These are phyloP conservation scores for Lasioglossum albipes DNA, from an alignment of 1,140 invertebrate genomes.

Conservation along the genomic window DNA sequence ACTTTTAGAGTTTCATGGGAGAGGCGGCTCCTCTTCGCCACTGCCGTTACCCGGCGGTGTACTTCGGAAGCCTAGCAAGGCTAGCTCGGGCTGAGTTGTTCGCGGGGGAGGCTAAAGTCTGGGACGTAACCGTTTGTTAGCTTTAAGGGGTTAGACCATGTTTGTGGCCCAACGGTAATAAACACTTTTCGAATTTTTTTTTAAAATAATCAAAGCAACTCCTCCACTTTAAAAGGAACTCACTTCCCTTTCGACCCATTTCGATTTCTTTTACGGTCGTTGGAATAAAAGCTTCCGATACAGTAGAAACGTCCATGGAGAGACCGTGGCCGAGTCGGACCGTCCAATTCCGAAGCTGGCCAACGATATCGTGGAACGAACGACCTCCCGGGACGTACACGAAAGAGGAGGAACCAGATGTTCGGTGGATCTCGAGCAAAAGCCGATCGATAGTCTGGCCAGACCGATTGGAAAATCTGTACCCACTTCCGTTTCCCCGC, in stretches of 20 bases:
- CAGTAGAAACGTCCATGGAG: neutral
- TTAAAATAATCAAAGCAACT: no score
- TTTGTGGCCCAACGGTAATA: no score
- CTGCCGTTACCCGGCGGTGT: constrained; percentile 32
- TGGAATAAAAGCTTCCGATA: no score
- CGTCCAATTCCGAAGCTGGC: neutral
- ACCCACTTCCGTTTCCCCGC: neutral
- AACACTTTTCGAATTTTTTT: no score
- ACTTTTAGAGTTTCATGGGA: constrained; percentile 51
- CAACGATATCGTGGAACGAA: neutral
- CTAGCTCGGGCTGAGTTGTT: constrained; percentile 12
- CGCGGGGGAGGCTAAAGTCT: constrained; percentile 30
- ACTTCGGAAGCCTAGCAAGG: constrained; percentile 35
- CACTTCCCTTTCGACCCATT: no score
- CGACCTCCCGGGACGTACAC: constrained; percentile 12
- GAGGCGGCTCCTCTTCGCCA: constrained; percentile 36
- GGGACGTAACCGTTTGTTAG: constrained; percentile 26
- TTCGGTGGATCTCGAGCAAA: neutral
- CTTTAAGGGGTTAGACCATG: constrained; percentile 13
- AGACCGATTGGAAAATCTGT: constrained; percentile 22
- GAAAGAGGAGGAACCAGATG: constrained; percentile 52
- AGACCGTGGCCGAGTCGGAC: neutral
- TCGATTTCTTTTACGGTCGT: no score
- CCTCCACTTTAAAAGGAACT: no score
- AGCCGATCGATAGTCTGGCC: neutral